Evolutionary conservation across 2,888 invertebrate genomes (phyloP).

Genomic region (Melitaea athalia): DNA sequence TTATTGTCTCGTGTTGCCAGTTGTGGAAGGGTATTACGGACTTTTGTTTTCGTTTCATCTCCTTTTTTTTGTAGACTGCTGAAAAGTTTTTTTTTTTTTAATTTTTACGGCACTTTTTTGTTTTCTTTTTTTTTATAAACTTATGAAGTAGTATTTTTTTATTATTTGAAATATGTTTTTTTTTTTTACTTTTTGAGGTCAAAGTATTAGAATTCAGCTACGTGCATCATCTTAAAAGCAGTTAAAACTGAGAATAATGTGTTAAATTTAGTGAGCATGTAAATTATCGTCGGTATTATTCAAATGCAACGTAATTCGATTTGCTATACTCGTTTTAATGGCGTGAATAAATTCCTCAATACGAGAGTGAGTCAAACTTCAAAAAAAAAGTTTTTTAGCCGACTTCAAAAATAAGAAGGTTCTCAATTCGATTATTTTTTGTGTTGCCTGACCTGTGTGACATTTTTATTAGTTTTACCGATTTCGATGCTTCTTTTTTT

Average conservation of each 20-base stretch:
- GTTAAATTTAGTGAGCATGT: neutral
- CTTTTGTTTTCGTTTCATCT: neutral
- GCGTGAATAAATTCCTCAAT: neutral
- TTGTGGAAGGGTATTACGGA: neutral
- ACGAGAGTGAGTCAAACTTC: neutral
- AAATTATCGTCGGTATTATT: slow-evolving; percentile 1
- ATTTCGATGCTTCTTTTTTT: too few relatives aligned
- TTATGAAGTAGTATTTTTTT: too few relatives aligned
- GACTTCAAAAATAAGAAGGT: too few relatives aligned
- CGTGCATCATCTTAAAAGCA: neutral
- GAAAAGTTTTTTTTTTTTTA: neutral
- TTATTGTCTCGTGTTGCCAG: slow-evolving; percentile 15
- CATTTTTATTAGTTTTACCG: too few relatives aligned
- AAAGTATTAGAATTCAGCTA: neutral
- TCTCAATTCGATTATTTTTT: too few relatives aligned
- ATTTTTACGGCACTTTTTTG: neutral
- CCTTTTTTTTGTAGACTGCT: neutral
- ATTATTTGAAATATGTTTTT: neutral
- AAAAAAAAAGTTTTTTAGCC: too few relatives aligned
- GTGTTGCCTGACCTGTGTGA: too few relatives aligned
- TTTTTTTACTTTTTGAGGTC: neutral
- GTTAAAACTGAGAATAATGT: slow-evolving; percentile 5
- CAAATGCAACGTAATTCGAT: slow-evolving; percentile 3
- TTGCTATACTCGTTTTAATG: slow-evolving; percentile 7
- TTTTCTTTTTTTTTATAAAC: neutral